Percentiles rank a stretch among this genome's conserved stretches.
These are phyloP conservation scores for Babyrousa celebensis DNA, from an alignment of 2,797 vertebrate genomes.

Conservation along the genomic window DNA sequence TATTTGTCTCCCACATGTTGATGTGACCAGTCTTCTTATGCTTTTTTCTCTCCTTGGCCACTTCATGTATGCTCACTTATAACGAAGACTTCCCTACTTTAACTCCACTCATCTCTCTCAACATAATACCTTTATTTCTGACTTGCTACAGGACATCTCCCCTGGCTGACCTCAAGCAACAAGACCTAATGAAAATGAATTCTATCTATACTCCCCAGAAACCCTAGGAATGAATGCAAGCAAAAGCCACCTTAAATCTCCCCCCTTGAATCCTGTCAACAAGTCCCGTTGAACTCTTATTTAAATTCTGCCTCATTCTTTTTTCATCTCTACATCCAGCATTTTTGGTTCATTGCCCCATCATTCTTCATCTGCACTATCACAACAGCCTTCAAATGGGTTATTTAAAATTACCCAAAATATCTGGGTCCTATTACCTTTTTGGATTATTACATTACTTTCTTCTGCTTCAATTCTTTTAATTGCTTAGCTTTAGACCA, in stretches of 20 bases:
- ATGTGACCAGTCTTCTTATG: neutral
- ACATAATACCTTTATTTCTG: slow-evolving; percentile 18
- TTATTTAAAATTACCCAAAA: slow-evolving; percentile 53
- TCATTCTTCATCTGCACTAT: slow-evolving; percentile 30
- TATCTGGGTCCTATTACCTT: neutral
- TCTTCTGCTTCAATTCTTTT: slow-evolving; percentile 57
- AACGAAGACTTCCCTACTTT: neutral
- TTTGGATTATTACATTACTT: neutral
- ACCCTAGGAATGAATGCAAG: slow-evolving; percentile 10
- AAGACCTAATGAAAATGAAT: slow-evolving; percentile 44
- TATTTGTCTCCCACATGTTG: neutral
- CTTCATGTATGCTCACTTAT: slow-evolving; percentile 14
- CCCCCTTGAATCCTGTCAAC: neutral
- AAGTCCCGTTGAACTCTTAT: slow-evolving; percentile 1
- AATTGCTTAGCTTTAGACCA: slow-evolving; percentile 51
- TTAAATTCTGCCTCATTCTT: slow-evolving; percentile 26
- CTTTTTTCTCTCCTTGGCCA: neutral
- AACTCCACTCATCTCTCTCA: neutral
- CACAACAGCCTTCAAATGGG: neutral
- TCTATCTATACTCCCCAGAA: neutral
- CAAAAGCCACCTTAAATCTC: slow-evolving; percentile 23
- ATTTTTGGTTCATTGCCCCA: neutral
- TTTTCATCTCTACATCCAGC: slow-evolving; percentile 1
- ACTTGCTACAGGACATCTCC: neutral
- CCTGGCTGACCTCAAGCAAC: slow-evolving; percentile 38